Base-by-base conservation (phyloP, 2,888 invertebrate genomes). In the Sesia apiformis region DNA sequence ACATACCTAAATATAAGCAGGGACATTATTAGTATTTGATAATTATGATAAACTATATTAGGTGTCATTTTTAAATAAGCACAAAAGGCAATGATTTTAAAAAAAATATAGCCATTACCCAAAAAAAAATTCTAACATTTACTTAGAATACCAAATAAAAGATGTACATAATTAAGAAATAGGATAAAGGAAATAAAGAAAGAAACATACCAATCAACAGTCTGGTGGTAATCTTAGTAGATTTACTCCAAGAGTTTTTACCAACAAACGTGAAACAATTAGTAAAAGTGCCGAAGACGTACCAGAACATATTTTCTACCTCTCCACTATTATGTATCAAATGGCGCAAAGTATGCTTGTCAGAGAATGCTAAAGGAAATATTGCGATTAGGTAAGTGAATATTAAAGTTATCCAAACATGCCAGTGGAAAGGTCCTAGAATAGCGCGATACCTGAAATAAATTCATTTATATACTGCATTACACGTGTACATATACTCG, bases 291-390 rank as follows among this genome's bases (percentile, higher is more conserved):
- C 95, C 95, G 66, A 95, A 96, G 55, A 96, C 94, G 70, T 95
- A 95, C 95, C 95, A 96, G 74, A 95, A 95, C 95, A 95, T 95
- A 65, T 95, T 94, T 78, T 95, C 94, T 43, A 95, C 85, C 83
- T 94, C 93, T 53, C 93, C 92, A 56, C 93, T 93, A 63, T 93
- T 92, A 49, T 92, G 89, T 40, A 95, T 65, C 40, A 95, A 80
- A 68, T 93, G 93, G 5, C 81, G 87, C 23, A 95, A 72, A 0
- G 93, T 92, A 56, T 93, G 91, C 63, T 93, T 93, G 66, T 94
- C 93, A 0, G 94, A 94, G 69, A 93, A 94, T 0, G 94, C 92
- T 53, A 95, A 84, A 1, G 95, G 95, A 62, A 95, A 91, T 63
- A 95, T 93, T 4, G 92, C 94, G 1, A 94, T 88, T 40, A 96